A percentile compares a stretch with the other conserved stretches of the same genome.
Evolutionary conservation across 2,888 invertebrate genomes (phyloP).

Genomic region (Chromoteleia sp.): DNA sequence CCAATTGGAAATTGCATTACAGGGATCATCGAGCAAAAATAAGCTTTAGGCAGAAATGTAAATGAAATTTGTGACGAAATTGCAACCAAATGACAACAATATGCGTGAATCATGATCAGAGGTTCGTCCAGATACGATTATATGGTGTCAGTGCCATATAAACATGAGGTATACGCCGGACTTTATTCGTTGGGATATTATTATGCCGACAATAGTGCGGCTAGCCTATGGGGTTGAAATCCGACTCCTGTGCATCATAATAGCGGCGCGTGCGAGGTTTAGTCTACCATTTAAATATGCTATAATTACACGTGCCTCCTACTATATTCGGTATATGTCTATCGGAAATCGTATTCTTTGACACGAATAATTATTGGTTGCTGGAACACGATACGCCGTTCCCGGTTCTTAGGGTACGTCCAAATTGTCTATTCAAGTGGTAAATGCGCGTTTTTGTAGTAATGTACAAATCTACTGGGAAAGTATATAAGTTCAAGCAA

Average conservation of each 20-base stretch:
- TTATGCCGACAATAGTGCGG: constrained; percentile 83
- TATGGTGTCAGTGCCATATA: constrained; percentile 74
- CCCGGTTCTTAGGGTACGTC: constrained; percentile 22
- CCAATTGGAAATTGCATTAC: constrained; percentile 26
- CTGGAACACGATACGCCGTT: constrained; percentile 55
- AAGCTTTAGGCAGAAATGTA: constrained; percentile 10
- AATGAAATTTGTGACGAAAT: constrained; percentile 44
- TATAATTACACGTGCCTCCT: constrained; percentile 80
- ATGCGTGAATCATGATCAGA: constrained; percentile 70
- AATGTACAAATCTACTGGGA: constrained; percentile 28
- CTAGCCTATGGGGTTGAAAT: constrained; percentile 83
- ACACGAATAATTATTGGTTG: constrained; percentile 68
- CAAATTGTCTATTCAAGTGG: constrained; percentile 48
- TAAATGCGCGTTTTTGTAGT: constrained; percentile 38
- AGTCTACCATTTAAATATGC: constrained; percentile 80
- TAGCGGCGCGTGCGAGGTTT: constrained; percentile 80
- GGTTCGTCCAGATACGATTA: constrained; percentile 71
- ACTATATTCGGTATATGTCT: constrained; percentile 62
- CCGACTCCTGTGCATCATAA: constrained; percentile 83
- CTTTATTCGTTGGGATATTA: constrained; percentile 81
- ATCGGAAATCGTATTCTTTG: constrained; percentile 67
- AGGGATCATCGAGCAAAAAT: constrained; percentile 2
- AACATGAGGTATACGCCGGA: constrained; percentile 77
- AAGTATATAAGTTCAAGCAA: not conserved
- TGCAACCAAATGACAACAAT: constrained; percentile 54